Base-by-base conservation (phyloP, 2,797 vertebrate genomes). In the Acanthurus lineatus region DNA sequence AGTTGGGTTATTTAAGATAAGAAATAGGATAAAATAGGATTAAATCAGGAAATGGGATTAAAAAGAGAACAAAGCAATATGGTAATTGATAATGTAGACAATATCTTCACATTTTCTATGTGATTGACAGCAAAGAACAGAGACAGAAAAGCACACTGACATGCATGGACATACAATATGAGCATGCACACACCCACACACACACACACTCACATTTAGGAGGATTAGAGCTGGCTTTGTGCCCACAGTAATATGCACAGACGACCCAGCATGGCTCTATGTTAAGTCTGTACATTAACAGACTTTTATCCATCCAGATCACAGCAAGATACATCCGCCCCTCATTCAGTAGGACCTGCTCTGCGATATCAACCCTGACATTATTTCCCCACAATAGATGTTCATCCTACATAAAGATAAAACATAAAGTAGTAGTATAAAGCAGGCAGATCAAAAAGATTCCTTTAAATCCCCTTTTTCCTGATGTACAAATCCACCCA, bases 221-320 rank as follows among this genome's bases (percentile, higher is more conserved):
- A 69, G 81, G 76, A 87, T 87, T 88, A 82, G 45, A 73, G 45
- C 35, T 75, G 85, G 58, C 69, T 77, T 54, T 61, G 45, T 75
- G 81, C 73, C 67, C 73, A 16, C 76, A 58, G 63, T 71, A 61
- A 80, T 72, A 74, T 75, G 71, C 69, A 74, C 86, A 89, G 77
- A 86, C 85, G 73, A 76, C 72, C 73, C 73, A 69, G 47, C 71
- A 65, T 65, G 76, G 58, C 54, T 88, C 54, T 32, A 64, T 79
- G 79, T 73, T 79, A 77, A 77, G 80, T 71, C 80, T 88, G 82
- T 76, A 82, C 74, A 84, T 83, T 82, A 77, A 74, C 67, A 86
- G 48, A 28, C 44, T 69, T 73, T 74, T 51, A 78, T 83, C 48
- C 61, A 69, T 59, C 22, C 44, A 65, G 68, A 64, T 53, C 28